Conservation (phyloP, 2,113 vertebrate species). For the Ascaphus truei region DNA sequence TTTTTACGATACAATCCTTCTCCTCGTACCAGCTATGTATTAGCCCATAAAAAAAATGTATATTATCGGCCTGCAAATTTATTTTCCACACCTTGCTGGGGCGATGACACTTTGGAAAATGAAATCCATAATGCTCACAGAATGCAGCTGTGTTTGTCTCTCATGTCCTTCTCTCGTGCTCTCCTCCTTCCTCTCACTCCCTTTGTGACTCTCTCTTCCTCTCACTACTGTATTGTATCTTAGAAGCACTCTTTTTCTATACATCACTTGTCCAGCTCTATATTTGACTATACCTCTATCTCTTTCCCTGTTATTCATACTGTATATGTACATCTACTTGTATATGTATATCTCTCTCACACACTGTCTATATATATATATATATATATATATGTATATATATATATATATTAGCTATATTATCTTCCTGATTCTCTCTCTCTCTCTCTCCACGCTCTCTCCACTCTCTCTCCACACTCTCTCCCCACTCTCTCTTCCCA, state of each 20-base stretch:
- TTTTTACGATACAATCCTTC: slow-evolving; percentile 37
- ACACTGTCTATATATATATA: not conserved
- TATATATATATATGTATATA: not conserved
- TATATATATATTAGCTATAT: no score
- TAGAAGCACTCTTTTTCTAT: no score
- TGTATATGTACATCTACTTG: no score
- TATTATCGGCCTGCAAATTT: slow-evolving; percentile 15
- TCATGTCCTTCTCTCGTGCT: not conserved
- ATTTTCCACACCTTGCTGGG: slow-evolving; percentile 24
- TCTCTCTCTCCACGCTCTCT: not conserved
- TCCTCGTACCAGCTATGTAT: slow-evolving; percentile 28
- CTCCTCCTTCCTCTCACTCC: not conserved
- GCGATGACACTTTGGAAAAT: slow-evolving; percentile 24
- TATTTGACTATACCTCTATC: no score
- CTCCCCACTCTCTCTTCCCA: no score
- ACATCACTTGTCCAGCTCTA: no score
- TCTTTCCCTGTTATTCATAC: no score
- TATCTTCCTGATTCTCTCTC: not conserved
- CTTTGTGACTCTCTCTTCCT: not conserved
- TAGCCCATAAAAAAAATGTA: slow-evolving; percentile 35
- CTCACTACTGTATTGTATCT: not conserved
- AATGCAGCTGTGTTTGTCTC: not conserved
- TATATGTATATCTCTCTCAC: no score
- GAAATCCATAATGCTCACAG: not conserved
- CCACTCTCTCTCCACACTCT: no score